Conservation (phyloP, 1,140 invertebrate species). For the Tetranychus cinnabarinus region DNA sequence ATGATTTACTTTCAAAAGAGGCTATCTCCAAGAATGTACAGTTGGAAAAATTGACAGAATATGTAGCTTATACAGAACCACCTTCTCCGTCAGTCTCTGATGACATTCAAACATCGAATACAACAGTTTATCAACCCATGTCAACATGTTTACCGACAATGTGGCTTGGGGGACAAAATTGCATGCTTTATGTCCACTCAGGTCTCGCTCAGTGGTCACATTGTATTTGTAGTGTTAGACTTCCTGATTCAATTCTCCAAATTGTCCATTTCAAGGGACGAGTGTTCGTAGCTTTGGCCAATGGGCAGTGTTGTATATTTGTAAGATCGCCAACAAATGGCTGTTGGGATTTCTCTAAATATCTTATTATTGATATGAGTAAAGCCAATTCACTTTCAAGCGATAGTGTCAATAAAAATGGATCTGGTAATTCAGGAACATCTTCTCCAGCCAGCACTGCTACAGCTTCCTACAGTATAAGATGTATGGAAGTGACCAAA, state of each 20-base stretch:
- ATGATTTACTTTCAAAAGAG: not conserved
- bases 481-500: constrained; percentile 55
- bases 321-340: not conserved
- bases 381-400: not conserved
- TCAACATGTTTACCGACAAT: constrained; percentile 73
- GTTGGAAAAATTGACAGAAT: constrained; percentile 3
- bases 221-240: constrained; percentile 46
- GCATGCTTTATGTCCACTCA: constrained; percentile 70
- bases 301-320: constrained; percentile 31
- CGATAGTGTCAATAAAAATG: not conserved
- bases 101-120: not conserved
- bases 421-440: not conserved
- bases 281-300: constrained; percentile 78
- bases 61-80: constrained; percentile 3
- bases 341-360: constrained; percentile 8
- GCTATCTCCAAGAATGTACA: not conserved
- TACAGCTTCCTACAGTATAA: constrained; percentile 22
- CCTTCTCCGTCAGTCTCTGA: not conserved
- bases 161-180: constrained; percentile 79
- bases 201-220: constrained; percentile 72
- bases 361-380: constrained; percentile 4
- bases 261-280: constrained; percentile 74
- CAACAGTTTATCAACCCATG: constrained; percentile 24
- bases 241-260: constrained; percentile 34
- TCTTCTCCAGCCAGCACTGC: not conserved